These are phyloP conservation scores for Amphimallon solstitiale DNA, from an alignment of 2,888 invertebrate genomes.

Conservation along the genomic window DNA sequence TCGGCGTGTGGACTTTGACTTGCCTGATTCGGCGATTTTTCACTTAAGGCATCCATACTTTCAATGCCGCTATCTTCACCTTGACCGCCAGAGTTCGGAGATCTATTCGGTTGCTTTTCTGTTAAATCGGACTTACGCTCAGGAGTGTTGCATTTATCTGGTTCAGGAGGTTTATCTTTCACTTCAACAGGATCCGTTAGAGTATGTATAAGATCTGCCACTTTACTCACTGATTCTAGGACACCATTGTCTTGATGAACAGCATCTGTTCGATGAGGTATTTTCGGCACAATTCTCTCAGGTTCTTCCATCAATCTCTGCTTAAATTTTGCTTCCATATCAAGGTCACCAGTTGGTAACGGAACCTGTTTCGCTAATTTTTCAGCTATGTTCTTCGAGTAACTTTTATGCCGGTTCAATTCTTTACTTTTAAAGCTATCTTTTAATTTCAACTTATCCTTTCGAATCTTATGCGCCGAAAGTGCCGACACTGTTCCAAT, in stretches of 20 bases:
- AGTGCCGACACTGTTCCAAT: slow-evolving; percentile 71
- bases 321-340: slow-evolving; percentile 69
- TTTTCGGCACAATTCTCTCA: slow-evolving; percentile 54
- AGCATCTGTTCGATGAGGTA: slow-evolving; percentile 56
- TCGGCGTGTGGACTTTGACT: slow-evolving; percentile 74
- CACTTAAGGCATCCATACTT: slow-evolving; percentile 93
- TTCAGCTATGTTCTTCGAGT: slow-evolving; percentile 68
- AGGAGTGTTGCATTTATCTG: slow-evolving; percentile 59
- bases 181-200: slow-evolving; percentile 49
- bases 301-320: slow-evolving; percentile 67
- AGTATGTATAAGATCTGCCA: slow-evolving; percentile 50
- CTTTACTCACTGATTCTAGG: slow-evolving; percentile 46
- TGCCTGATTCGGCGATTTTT: slow-evolving; percentile 81
- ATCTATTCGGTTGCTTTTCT: slow-evolving; percentile 54
- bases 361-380: slow-evolving; percentile 61
- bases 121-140: slow-evolving; percentile 53
- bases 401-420: slow-evolving; percentile 66
- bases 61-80: slow-evolving; percentile 91
- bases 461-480: slow-evolving; percentile 56
- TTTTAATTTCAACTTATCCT: slow-evolving; percentile 59
- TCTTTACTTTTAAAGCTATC: slow-evolving; percentile 60
- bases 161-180: slow-evolving; percentile 59
- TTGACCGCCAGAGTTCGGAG: slow-evolving; percentile 59
- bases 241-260: slow-evolving; percentile 43
- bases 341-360: slow-evolving; percentile 64